These are phyloP conservation scores for Colaptes auratus DNA, from an alignment of 2,113 vertebrate genomes.

Conservation along the genomic window DNA sequence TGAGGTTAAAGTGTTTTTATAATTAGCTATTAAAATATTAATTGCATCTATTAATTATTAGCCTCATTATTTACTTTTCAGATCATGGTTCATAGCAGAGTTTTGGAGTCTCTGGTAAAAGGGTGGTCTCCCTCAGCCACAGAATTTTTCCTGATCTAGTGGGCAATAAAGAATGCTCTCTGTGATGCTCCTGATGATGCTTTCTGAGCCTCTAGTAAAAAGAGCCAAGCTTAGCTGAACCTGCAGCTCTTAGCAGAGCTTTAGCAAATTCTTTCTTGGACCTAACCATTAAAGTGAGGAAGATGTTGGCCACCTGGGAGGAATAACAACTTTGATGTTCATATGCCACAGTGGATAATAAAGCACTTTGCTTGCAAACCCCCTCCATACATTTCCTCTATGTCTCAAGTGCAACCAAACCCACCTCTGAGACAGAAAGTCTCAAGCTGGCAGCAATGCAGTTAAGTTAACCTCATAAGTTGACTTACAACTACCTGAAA, in stretches of 20 bases:
- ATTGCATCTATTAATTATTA: not conserved
- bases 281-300: not conserved
- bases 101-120: not conserved
- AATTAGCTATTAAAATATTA: no score
- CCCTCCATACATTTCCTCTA: not conserved
- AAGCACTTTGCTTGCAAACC: not conserved
- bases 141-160: not conserved
- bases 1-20: no score
- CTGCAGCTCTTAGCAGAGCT: not conserved
- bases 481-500: no score
- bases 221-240: not conserved
- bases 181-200: not conserved
- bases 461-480: not conserved
- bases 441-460: not conserved
- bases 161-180: not conserved
- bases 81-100: not conserved
- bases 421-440: not conserved
- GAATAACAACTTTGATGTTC: not conserved
- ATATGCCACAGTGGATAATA: not conserved
- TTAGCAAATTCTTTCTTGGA: not conserved
- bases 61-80: not conserved
- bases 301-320: not conserved
- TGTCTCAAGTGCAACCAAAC: slow-evolving; percentile 1
- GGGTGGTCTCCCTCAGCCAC: no score
- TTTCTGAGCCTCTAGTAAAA: not conserved